These are phyloP conservation scores for Chunga burmeisteri DNA, from an alignment of 2,113 vertebrate species.

Conservation along the genomic window DNA sequence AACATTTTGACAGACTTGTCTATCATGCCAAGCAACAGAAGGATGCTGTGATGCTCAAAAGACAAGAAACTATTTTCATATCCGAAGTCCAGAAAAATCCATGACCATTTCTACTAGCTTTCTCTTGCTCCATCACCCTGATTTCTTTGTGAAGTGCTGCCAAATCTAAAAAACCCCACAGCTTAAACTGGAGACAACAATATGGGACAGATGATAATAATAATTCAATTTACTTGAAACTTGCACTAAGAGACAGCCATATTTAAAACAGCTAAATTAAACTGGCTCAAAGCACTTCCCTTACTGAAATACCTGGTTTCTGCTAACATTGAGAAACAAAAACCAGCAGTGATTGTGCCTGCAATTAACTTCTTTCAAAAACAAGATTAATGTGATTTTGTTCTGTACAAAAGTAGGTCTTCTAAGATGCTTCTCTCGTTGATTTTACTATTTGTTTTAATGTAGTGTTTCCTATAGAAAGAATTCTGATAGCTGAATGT, in stretches of 20 bases:
- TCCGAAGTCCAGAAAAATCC: not conserved
- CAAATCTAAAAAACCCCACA: not conserved
- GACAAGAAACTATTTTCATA: not conserved
- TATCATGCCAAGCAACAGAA: not conserved
- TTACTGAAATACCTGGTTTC: not conserved
- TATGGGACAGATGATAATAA: not conserved
- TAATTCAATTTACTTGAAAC: not conserved
- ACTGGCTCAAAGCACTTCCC: not conserved
- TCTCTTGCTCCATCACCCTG: not conserved
- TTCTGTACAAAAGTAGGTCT: not conserved
- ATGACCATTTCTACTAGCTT: not conserved
- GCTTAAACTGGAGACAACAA: not conserved
- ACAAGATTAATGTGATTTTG: not conserved
- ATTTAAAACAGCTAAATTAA: not conserved
- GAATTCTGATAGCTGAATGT: not conserved
- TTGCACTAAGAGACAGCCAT: not conserved
- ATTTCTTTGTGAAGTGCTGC: not conserved
- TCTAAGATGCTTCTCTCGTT: not conserved
- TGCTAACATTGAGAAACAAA: not conserved
- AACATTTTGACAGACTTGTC: not conserved
- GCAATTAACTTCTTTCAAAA: not conserved
- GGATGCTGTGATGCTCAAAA: not conserved
- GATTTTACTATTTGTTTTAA: not conserved
- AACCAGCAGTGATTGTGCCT: not conserved
- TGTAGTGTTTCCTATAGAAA: not conserved